These are phyloP conservation scores for Zosterops japonicus DNA, from an alignment of 2,113 vertebrate genomes.

Conservation along the genomic window DNA sequence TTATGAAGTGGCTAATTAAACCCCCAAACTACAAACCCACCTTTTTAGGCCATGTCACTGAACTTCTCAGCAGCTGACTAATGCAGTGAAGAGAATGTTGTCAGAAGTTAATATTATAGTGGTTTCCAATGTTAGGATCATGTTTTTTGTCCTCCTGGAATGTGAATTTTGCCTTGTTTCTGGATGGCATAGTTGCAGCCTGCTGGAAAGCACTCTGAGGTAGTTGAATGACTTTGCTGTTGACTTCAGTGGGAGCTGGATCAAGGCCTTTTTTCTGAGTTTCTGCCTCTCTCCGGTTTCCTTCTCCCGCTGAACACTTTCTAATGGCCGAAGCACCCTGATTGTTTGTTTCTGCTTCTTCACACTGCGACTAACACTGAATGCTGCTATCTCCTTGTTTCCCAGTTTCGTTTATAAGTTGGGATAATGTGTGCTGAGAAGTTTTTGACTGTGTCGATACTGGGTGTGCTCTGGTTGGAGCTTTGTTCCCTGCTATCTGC, in stretches of 20 bases:
- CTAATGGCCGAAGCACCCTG: slow-evolving; percentile 72
- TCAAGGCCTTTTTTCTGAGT: not conserved
- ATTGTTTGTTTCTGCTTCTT: slow-evolving; percentile 30
- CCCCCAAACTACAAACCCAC: not conserved
- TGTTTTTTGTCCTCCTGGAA: slow-evolving; percentile 69
- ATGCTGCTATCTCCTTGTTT: slow-evolving; percentile 69
- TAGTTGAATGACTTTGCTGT: not conserved
- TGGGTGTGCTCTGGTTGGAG: not conserved
- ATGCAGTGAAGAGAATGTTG: not conserved
- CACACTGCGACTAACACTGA: slow-evolving; percentile 73
- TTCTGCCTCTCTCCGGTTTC: not conserved
- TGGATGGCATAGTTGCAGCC: not conserved
- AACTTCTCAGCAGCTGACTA: not conserved
- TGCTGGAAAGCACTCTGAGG: not conserved
- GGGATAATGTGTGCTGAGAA: not conserved
- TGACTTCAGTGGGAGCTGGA: slow-evolving; percentile 27
- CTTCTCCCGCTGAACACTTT: slow-evolving; percentile 38
- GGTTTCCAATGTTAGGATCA: not conserved
- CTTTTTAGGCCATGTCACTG: not conserved
- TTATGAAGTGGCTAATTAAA: not conserved
- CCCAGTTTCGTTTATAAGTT: slow-evolving; percentile 13
- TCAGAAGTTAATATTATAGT: not conserved
- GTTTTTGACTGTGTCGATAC: not conserved
- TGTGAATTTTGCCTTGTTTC: not conserved
- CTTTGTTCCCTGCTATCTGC: slow-evolving; percentile 11